These are phyloP conservation scores for Zaprionus inermis DNA, from an alignment of 1,140 invertebrate species.

Conservation along the genomic window DNA sequence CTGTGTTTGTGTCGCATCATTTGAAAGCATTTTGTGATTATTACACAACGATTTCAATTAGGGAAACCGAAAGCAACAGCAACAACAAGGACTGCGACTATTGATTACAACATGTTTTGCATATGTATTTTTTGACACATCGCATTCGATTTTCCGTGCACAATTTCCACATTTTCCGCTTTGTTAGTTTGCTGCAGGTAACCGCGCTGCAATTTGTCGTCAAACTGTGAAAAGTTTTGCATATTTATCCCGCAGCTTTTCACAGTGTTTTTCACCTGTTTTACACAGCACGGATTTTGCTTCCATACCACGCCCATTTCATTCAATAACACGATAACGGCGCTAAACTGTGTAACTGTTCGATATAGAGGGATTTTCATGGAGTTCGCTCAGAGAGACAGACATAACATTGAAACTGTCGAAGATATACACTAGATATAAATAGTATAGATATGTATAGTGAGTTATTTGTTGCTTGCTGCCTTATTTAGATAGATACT, in stretches of 20 bases:
- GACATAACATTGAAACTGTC: no score
- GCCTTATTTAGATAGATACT: no score
- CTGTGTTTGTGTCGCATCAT: slow-evolving; percentile 5
- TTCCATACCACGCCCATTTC: slow-evolving; percentile 55
- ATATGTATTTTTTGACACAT: slow-evolving; percentile 2
- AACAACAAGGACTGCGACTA: background rate
- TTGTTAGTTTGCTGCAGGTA: background rate
- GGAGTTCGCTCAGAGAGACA: no score
- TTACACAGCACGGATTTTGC: slow-evolving; percentile 3
- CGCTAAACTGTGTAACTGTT: background rate
- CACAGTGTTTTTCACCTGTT: slow-evolving; percentile 26
- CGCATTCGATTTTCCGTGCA: slow-evolving; percentile 1
- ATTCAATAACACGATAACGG: slow-evolving; percentile 43
- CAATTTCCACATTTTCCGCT: slow-evolving; percentile 23
- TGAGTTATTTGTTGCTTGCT: no score
- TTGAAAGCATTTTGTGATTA: slow-evolving; percentile 5
- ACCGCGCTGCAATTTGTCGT: slow-evolving; percentile 28
- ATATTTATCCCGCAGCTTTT: background rate
- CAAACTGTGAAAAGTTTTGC: slow-evolving; percentile 22
- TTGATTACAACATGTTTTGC: slow-evolving; percentile 1
- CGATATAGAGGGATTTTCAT: background rate
- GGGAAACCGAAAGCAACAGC: slow-evolving; percentile 2
- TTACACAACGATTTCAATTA: slow-evolving; percentile 22
- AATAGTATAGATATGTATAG: no score
- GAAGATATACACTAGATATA: no score